Conservation (phyloP, 64 coral and sea anemone genomes). For the Anthopleura sola region DNA sequence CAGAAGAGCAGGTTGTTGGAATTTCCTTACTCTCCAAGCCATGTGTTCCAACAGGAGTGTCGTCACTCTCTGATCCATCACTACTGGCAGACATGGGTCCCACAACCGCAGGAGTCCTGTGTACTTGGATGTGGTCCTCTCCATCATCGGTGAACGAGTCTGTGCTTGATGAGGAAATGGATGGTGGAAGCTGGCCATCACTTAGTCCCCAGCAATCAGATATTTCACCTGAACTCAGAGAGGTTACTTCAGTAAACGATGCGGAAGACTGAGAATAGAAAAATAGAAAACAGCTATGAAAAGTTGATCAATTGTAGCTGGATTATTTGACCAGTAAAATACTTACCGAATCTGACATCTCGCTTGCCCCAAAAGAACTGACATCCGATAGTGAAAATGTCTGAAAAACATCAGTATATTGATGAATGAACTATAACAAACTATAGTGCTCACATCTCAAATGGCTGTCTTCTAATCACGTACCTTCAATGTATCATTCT, state of each 20-base stretch:
- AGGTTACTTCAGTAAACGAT: not conserved
- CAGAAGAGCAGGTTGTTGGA: not conserved
- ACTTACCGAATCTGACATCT: not conserved
- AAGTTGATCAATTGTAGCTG: not conserved
- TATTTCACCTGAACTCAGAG: not conserved
- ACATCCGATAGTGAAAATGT: not conserved
- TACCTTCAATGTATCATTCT: too few relatives aligned
- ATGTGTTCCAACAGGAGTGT: not conserved
- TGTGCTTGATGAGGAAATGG: not conserved
- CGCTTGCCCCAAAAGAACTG: not conserved
- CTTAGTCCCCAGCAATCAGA: slow-evolving; percentile 3
- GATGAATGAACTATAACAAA: too few relatives aligned
- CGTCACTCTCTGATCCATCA: too few relatives aligned
- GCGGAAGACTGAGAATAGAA: not conserved
- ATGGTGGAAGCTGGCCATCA: slow-evolving; percentile 14
- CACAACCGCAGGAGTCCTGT: not conserved
- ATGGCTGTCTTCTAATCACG: too few relatives aligned
- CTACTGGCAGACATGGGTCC: not conserved
- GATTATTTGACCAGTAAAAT: not conserved
- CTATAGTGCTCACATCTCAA: too few relatives aligned
- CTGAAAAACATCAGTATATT: not conserved
- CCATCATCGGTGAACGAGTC: not conserved
- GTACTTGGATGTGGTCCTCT: not conserved
- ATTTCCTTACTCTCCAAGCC: not conserved
- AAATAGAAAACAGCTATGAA: not conserved